These are phyloP conservation scores for Meandrusa payeni DNA, from an alignment of 2,888 invertebrate species.

Conservation along the genomic window DNA sequence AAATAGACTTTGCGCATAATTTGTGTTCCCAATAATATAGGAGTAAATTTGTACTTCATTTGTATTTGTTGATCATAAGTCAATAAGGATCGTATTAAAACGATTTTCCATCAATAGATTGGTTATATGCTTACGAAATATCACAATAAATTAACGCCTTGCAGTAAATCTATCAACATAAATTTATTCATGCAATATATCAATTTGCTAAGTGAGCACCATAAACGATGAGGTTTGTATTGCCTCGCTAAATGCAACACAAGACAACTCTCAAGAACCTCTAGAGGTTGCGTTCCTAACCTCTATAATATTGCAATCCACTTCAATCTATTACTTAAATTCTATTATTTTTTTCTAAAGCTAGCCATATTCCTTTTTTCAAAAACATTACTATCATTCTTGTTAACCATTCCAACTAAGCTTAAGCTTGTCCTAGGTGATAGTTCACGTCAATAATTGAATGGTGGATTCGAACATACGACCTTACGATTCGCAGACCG, in stretches of 20 bases:
- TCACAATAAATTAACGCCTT: slow-evolving; percentile 18
- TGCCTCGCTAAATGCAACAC: slow-evolving; percentile 15
- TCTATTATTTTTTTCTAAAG: too few relatives aligned
- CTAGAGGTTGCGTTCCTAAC: slow-evolving; percentile 5
- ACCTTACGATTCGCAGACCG: too few relatives aligned
- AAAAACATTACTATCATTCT: too few relatives aligned
- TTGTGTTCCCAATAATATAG: neutral
- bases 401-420: too few relatives aligned
- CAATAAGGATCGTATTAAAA: slow-evolving; percentile 10
- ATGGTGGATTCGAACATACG: too few relatives aligned
- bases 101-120: slow-evolving; percentile 10
- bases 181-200: slow-evolving; percentile 24
- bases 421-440: too few relatives aligned
- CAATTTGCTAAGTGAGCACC: slow-evolving; percentile 24
- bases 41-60: slow-evolving; percentile 9
- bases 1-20: slow-evolving; percentile 1
- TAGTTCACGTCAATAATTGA: too few relatives aligned
- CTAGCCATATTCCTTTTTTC: too few relatives aligned
- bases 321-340: slow-evolving; percentile 10
- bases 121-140: slow-evolving; percentile 17
- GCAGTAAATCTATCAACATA: slow-evolving; percentile 21
- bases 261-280: slow-evolving; percentile 7
- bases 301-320: slow-evolving; percentile 9
- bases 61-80: slow-evolving; percentile 8
- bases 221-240: slow-evolving; percentile 23